phyloP scores from a whole-genome alignment of 2,797 vertebrate species.

The Gambelia wislizenii region DNA sequence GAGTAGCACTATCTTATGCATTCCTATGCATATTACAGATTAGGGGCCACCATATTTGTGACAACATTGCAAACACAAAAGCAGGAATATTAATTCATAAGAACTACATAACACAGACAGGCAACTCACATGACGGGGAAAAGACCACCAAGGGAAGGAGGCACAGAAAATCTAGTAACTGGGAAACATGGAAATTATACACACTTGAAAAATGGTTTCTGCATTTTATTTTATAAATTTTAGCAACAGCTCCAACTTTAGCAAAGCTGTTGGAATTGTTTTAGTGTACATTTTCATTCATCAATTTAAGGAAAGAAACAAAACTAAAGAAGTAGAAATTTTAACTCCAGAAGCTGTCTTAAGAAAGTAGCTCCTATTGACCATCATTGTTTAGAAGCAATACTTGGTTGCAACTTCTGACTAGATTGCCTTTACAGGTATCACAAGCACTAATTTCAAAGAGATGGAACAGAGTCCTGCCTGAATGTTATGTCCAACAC shows the following conservation, averaged over 20 bases:
- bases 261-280: background rate
- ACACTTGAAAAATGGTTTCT: background rate
- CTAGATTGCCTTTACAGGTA: conserved; percentile 10
- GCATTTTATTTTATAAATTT: background rate
- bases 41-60: background rate
- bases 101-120: background rate
- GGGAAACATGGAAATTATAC: background rate
- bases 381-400: conserved; percentile 12
- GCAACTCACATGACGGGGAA: too few species aligned
- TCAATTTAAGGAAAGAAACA: background rate
- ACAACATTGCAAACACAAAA: background rate
- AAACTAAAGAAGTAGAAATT: background rate
- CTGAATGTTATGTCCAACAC: background rate
- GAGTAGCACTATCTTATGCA: too few species aligned
- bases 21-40: background rate
- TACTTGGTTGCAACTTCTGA: conserved; percentile 1
- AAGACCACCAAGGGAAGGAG: background rate
- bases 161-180: background rate
- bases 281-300: background rate
- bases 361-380: background rate
- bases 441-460: background rate
- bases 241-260: background rate
- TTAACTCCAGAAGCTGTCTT: background rate
- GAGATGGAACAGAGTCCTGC: background rate
- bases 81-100: background rate